These are phyloP conservation scores for Amphiprion percula DNA, from an alignment of 2,113 vertebrate genomes.

Conservation along the genomic window DNA sequence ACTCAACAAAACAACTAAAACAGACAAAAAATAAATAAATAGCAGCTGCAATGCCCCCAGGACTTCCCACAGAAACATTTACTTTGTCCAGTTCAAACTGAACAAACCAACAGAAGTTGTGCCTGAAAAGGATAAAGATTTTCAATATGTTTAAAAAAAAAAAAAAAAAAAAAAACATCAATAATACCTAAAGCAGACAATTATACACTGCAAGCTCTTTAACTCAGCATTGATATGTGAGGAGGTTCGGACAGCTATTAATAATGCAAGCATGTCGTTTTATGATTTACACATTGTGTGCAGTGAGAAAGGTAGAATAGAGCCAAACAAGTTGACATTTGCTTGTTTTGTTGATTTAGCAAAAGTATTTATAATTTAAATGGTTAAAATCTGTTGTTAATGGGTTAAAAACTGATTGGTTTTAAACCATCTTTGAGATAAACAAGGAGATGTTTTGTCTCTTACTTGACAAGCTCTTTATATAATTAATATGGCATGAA, in stretches of 20 bases:
- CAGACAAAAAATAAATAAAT: constrained; percentile 10
- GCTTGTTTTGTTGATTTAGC: neutral
- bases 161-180: neutral
- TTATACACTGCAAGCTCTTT: neutral
- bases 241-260: constrained; percentile 8
- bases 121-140: no score
- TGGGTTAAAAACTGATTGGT: no score
- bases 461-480: no score
- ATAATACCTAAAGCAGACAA: neutral
- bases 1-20: neutral
- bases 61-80: neutral
- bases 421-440: no score
- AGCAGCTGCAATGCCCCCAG: neutral
- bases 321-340: neutral
- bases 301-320: neutral
- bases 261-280: neutral
- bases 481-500: no score
- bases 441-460: no score
- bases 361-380: neutral
- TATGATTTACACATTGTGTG: no score
- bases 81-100: neutral
- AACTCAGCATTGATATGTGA: neutral
- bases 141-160: neutral
- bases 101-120: neutral
- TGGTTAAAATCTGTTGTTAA: neutral